A percentile compares a stretch with the other conserved stretches of the same genome.
These are phyloP conservation scores for Diaperis boleti DNA, from an alignment of 2,888 invertebrate species.

Conservation along the genomic window DNA sequence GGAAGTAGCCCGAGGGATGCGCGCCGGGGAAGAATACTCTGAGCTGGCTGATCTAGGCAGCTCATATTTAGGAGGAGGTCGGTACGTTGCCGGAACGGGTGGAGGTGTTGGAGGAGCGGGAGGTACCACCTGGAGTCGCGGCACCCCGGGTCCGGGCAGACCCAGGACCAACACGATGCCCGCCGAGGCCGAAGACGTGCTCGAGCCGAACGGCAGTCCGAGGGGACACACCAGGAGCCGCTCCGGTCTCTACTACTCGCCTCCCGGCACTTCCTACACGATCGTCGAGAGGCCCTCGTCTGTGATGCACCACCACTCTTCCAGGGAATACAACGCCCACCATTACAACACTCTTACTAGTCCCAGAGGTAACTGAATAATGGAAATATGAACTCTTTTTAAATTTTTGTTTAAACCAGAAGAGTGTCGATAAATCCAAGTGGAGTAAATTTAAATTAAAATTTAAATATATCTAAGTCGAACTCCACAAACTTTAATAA, in stretches of 20 bases:
- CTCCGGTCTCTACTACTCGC: constrained; percentile 85
- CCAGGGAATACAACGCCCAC: constrained; percentile 55
- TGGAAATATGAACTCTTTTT: no score
- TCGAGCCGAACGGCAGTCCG: constrained; percentile 68
- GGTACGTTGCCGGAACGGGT: no score
- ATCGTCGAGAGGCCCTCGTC: constrained; percentile 86
- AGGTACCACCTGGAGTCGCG: constrained; percentile 58
- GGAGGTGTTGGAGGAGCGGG: no score
- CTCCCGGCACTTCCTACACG: constrained; percentile 90
- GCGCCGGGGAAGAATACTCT: constrained; percentile 64
- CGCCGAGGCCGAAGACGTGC: constrained; percentile 72
- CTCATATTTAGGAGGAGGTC: constrained; percentile 59
- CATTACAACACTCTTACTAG: constrained; percentile 66
- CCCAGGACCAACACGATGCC: constrained; percentile 65
- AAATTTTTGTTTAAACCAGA: not conserved
- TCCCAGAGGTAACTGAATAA: constrained; percentile 58
- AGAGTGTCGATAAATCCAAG: not conserved
- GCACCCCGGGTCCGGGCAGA: constrained; percentile 72
- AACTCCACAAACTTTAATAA: no score
- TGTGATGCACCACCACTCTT: constrained; percentile 70
- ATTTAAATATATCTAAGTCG: no score
- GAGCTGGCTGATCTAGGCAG: constrained; percentile 66
- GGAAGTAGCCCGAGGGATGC: constrained; percentile 59
- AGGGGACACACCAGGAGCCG: constrained; percentile 69
- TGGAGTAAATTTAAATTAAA: no score